phyloP scores from a whole-genome alignment of 2,113 vertebrate species.

The Sciurus niger region DNA sequence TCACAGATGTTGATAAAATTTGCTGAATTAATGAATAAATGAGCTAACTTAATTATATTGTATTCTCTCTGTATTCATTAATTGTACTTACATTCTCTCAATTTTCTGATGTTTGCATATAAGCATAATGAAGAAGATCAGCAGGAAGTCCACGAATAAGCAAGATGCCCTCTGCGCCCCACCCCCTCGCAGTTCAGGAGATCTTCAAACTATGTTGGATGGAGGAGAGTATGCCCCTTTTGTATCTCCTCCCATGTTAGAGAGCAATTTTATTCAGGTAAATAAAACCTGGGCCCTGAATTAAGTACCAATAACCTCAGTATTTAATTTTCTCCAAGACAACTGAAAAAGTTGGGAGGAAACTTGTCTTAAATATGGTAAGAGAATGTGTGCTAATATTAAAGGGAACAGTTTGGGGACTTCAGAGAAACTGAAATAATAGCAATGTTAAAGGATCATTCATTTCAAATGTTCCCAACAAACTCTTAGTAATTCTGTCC shows the following conservation, averaged over 20 bases:
- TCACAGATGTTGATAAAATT: not conserved
- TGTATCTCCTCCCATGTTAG: constrained; percentile 80
- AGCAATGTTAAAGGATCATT: not conserved
- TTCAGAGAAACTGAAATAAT: constrained; percentile 49
- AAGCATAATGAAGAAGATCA: constrained; percentile 80
- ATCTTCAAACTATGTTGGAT: constrained; percentile 79
- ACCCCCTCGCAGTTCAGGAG: not conserved
- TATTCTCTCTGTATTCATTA: constrained; percentile 1
- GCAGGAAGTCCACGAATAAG: not conserved
- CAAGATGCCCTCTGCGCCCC: not conserved
- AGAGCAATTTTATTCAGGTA: constrained; percentile 88
- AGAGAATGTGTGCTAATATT: not conserved
- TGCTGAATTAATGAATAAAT: constrained; percentile 1
- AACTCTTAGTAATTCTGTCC: constrained; percentile 34
- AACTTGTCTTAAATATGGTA: not conserved
- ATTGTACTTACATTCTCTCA: not conserved
- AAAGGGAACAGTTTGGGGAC: not conserved
- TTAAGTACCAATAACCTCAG: not conserved
- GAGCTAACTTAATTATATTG: not conserved
- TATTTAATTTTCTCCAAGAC: constrained; percentile 59
- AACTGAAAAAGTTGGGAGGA: not conserved
- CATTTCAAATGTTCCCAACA: constrained; percentile 51
- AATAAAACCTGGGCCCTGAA: constrained; percentile 28
- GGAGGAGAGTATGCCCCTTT: constrained; percentile 83
- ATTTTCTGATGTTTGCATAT: not conserved